phyloP scores from a whole-genome alignment of 2,888 invertebrate species.

The Stenolophus ochropezus region DNA sequence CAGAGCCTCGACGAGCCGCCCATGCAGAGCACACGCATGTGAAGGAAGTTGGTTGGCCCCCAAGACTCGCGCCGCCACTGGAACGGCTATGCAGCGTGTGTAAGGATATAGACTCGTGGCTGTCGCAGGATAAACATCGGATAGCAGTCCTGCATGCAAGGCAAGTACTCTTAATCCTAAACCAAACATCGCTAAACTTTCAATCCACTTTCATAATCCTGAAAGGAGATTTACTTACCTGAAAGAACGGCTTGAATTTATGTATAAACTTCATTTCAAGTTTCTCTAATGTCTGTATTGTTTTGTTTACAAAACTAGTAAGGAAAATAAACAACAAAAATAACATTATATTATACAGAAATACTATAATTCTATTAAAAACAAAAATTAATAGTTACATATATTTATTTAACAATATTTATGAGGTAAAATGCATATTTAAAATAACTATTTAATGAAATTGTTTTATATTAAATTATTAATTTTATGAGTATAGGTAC shows the following conservation, averaged over 20 bases:
- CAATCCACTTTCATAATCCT: conserved; percentile 14
- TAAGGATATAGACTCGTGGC: conserved; percentile 95
- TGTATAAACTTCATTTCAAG: neutral
- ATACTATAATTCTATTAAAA: no score
- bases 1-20: conserved; percentile 80
- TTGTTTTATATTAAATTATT: no score
- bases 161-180: conserved; percentile 66
- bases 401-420: no score
- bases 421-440: no score
- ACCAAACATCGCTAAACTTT: conserved; percentile 3
- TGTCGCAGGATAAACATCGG: conserved; percentile 87
- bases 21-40: conserved; percentile 81
- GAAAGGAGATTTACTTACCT: conserved; percentile 13
- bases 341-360: neutral
- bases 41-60: conserved; percentile 90
- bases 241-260: conserved; percentile 6
- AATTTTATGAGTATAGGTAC: no score
- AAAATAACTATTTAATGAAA: no score
- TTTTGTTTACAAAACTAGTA: conserved; percentile 59
- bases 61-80: conserved; percentile 89
- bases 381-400: no score
- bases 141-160: conserved; percentile 92
- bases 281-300: neutral
- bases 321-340: neutral
- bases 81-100: conserved; percentile 93